Percentiles rank a stretch among this genome's conserved stretches.
Conservation (phyloP, 2,113 vertebrate species). For the Danionella cerebrum region DNA sequence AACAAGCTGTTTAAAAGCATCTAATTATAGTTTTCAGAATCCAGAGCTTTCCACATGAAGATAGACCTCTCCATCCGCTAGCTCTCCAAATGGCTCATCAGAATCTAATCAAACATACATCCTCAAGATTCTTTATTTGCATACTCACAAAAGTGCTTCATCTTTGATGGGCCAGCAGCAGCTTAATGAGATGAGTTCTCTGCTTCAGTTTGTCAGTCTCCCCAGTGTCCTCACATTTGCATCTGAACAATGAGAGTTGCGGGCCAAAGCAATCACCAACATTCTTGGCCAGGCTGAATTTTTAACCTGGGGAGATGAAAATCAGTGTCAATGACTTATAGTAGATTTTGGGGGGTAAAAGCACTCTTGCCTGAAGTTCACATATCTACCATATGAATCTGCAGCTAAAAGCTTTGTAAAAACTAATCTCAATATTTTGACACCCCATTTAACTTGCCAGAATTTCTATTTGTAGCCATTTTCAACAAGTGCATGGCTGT, state of each 20-base stretch:
- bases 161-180: constrained; percentile 14
- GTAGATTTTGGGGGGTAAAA: constrained; percentile 18
- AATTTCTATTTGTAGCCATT: constrained; percentile 11
- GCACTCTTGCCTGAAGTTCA: not conserved
- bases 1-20: constrained; percentile 12
- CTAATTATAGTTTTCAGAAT: constrained; percentile 30
- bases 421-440: not conserved
- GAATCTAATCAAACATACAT: constrained; percentile 27
- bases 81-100: not conserved
- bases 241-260: constrained; percentile 14
- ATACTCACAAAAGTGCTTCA: constrained; percentile 22
- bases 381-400: not conserved
- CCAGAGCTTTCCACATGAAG: not conserved
- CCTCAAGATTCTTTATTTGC: constrained; percentile 23
- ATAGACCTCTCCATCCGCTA: not conserved
- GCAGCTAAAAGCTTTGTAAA: constrained; percentile 13
- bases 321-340: constrained; percentile 3
- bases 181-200: constrained; percentile 24
- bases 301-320: not conserved
- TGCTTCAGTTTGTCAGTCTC: constrained; percentile 11
- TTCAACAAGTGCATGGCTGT: too few species aligned
- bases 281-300: not conserved
- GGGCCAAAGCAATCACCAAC: not conserved
- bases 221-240: constrained; percentile 23
- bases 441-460: constrained; percentile 18